Evolutionary conservation across 2,113 vertebrate species (phyloP), one percentile per base, ranked within the genome.

Genomic region (Zootoca vivipara): DNA sequence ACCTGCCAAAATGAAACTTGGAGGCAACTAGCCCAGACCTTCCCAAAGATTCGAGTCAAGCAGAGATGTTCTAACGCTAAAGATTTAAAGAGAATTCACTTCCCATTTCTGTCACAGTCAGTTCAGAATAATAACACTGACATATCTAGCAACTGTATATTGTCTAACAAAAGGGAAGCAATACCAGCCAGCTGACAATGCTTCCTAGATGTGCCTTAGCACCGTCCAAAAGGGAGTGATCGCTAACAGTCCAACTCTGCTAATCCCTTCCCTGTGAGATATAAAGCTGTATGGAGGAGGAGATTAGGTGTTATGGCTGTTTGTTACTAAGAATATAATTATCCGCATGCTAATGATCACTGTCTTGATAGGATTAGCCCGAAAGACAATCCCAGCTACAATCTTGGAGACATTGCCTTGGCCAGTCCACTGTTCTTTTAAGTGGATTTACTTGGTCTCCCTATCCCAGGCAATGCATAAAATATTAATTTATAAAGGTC

Each of bases 271-370:
- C 0, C 22, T 81, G 74, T 86, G 86, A 80, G 91, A 84, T 7
- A 62, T 26, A 75, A 58, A 83, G 89, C 89, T 40, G 0, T 40
- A 26, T 5, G 7, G 73, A 90, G 82, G 77, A 91, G 86, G 89
- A 56, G 62, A 92, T 26, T 88, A 89, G 93, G 85, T 52, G 35
- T 78, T 28, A 0, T 18, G 87, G 28, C 0, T 72, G 84, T 80
- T 89, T 85, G 91, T 96, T 95, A 84, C 95, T 94, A 92, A 95
- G 92, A 95, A 93, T 92, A 92, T 90, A 85, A 67, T 85, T 90
- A 86, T 40, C 91, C 89, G 38, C 16, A 87, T 0, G 42, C 90
- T 89, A 89, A 89, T 0, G 56, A 93, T 87, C 35, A 86, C 80
- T 81, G 12, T 84, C 88, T 93, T 94, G 94, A 94, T 93, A 91